A percentile compares a stretch with the other conserved stretches of the same genome.
Evolutionary conservation across 1,140 invertebrate genomes (phyloP).

Genomic region (Psix sp.): DNA sequence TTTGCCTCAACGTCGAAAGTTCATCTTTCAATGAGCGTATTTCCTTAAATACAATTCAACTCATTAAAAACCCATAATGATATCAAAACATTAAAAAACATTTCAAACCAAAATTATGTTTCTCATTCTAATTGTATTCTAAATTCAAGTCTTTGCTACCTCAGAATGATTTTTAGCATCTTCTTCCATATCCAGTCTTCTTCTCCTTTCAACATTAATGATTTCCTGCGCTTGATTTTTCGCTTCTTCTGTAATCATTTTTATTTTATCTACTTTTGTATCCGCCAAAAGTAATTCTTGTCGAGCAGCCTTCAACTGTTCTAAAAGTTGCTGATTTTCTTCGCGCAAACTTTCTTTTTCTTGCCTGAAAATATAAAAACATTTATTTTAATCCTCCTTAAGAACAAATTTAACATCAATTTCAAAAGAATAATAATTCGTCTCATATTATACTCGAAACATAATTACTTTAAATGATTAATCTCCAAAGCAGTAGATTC

Average conservation of each 20-base stretch:
- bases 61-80: too few species aligned
- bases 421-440: constrained; percentile 7
- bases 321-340: constrained; percentile 79
- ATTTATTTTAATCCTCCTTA: not conserved
- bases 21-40: constrained; percentile 79
- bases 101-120: too few species aligned
- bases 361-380: constrained; percentile 67
- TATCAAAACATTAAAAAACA: too few species aligned
- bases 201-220: constrained; percentile 77
- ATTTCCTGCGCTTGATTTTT: constrained; percentile 78
- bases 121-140: too few species aligned
- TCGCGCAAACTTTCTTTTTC: constrained; percentile 81
- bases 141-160: too few species aligned
- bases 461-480: constrained; percentile 75
- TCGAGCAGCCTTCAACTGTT: constrained; percentile 77
- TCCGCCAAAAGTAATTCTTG: constrained; percentile 78
- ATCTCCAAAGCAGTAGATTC: constrained; percentile 74
- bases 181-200: constrained; percentile 79
- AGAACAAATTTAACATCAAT: constrained; percentile 7
- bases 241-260: constrained; percentile 67
- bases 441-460: constrained; percentile 3
- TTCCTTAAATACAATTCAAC: constrained; percentile 52
- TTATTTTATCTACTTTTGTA: constrained; percentile 73
- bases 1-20: constrained; percentile 76
- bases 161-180: constrained; percentile 78